These are phyloP conservation scores for Neomorphus geoffroyi DNA, from an alignment of 2,797 vertebrate species.

Conservation along the genomic window DNA sequence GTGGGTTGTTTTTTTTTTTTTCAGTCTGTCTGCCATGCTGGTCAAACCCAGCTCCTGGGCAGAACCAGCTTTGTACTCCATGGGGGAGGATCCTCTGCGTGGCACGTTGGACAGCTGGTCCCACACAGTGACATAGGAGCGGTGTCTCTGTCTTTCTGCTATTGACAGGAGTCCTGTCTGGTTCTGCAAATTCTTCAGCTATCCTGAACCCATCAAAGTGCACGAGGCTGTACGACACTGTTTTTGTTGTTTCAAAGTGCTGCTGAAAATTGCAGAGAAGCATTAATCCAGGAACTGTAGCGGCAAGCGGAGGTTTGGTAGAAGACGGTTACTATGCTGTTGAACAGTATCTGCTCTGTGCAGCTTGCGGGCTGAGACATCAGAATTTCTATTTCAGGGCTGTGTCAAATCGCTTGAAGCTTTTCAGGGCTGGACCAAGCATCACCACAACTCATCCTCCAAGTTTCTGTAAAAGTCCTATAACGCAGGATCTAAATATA, in stretches of 20 bases:
- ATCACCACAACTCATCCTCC: slow-evolving; percentile 47
- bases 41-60: background rate
- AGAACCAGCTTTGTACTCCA: background rate
- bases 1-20: background rate
- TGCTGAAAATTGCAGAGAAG: background rate
- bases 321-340: slow-evolving; percentile 6
- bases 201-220: background rate
- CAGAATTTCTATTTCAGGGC: slow-evolving; percentile 47
- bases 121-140: background rate
- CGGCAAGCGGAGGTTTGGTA: background rate
- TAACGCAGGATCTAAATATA: slow-evolving; percentile 64
- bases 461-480: slow-evolving; percentile 50
- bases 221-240: background rate
- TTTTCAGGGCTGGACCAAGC: slow-evolving; percentile 48
- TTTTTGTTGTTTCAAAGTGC: background rate
- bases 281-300: background rate
- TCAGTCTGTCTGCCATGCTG: background rate
- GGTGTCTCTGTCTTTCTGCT: background rate
- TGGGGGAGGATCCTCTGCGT: background rate
- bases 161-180: background rate
- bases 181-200: background rate
- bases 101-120: background rate
- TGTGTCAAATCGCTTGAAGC: slow-evolving; percentile 43
- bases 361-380: background rate
- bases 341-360: slow-evolving; percentile 54